Evolutionary conservation across 2,797 vertebrate genomes (phyloP).

Genomic region (Danio aesculapii): DNA sequence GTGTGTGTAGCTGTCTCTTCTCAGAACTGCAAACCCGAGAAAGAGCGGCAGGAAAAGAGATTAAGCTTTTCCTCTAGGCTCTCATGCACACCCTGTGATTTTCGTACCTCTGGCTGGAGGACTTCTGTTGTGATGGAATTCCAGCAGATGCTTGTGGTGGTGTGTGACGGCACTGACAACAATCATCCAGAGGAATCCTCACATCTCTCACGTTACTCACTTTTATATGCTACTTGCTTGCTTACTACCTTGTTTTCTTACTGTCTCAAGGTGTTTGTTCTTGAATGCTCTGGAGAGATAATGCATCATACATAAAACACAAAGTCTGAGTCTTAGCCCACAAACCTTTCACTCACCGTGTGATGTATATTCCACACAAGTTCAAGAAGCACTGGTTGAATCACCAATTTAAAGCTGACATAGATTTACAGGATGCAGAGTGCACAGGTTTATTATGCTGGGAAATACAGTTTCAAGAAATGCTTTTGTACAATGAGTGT

Average conservation of each 20-base stretch:
- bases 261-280: not conserved
- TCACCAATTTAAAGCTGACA: not conserved
- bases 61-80: constrained; percentile 43
- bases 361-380: not conserved
- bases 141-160: constrained; percentile 44
- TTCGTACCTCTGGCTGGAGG: constrained; percentile 43
- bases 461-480: not conserved
- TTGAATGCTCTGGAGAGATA: not conserved
- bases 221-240: not conserved
- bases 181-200: constrained; percentile 19
- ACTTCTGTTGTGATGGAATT: constrained; percentile 52
- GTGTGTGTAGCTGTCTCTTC: constrained; percentile 22
- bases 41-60: constrained; percentile 37
- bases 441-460: not conserved
- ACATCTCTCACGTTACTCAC: not conserved
- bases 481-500: not conserved
- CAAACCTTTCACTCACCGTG: not conserved
- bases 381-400: not conserved
- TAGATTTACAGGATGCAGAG: not conserved
- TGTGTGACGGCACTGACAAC: constrained; percentile 27
- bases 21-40: constrained; percentile 27
- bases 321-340: not conserved
- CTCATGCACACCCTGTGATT: constrained; percentile 54
- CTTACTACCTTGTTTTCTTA: not conserved
- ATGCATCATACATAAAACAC: not conserved